Conservation (phyloP, 1,140 invertebrate genomes). For the Philaenus spumarius region DNA sequence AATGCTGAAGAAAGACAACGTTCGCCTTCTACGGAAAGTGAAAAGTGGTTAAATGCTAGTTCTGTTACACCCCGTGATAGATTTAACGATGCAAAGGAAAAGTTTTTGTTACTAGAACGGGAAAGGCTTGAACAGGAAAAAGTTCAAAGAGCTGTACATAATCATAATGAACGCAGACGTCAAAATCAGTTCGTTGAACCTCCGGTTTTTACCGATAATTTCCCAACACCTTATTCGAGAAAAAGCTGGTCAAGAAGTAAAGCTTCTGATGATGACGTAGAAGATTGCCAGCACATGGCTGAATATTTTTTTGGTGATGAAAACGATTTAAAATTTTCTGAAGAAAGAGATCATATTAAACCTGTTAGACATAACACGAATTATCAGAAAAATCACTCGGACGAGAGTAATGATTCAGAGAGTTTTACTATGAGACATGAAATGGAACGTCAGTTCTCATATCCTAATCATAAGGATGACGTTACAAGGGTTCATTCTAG, state of each 20-base stretch:
- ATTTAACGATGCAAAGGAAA: conserved; percentile 76
- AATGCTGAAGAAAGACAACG: conserved; percentile 42
- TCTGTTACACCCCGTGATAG: conserved; percentile 59
- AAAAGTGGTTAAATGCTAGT: conserved; percentile 18
- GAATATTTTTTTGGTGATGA: conserved; percentile 7
- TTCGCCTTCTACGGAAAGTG: conserved; percentile 40
- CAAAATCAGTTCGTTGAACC: conserved; percentile 13
- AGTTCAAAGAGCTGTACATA: conserved; percentile 9
- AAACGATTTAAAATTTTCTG: conserved; percentile 6
- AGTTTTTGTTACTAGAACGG: conserved; percentile 68
- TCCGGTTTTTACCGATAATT: neutral
- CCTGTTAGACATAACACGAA: neutral
- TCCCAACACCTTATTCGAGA: conserved; percentile 1
- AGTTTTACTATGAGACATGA: conserved; percentile 6
- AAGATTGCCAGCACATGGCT: neutral
- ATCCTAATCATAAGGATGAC: too few species aligned
- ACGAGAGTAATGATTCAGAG: conserved; percentile 18
- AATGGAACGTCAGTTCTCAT: neutral
- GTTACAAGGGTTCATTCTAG: too few species aligned
- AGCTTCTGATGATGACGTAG: conserved; percentile 4
- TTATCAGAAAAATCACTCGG: conserved; percentile 14
- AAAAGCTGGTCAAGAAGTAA: conserved; percentile 16
- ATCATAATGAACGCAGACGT: conserved; percentile 11
- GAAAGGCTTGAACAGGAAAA: conserved; percentile 45
- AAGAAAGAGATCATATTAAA: conserved; percentile 9